Base-by-base conservation (phyloP, 2,797 vertebrate genomes). In the Ctenopoma kingsleyae region DNA sequence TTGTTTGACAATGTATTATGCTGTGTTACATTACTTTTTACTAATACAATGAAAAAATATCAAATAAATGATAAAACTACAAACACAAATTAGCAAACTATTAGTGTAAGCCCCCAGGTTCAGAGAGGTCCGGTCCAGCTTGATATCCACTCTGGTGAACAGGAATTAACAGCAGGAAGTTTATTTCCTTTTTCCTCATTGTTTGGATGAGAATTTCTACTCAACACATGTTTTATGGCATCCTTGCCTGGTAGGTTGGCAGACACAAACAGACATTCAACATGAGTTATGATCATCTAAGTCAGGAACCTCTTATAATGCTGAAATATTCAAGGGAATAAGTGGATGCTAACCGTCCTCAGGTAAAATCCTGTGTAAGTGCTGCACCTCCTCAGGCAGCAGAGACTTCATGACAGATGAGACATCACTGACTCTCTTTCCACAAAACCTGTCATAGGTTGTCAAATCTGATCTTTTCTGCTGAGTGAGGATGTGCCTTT, bases 361-460 rank as follows among this genome's bases (percentile, higher is more conserved):
- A 47, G 94, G 85, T 73, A 92, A 60, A 56, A 57, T 69, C 13
- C 81, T 62, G 61, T 87, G 85, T 56, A 94, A 87, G 23, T 87
- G 56, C n/a, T 80, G 74, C 66, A 94, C 30, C 61, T 94, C 91
- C 41, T 85, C 70, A 5, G 92, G 90, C 6, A 73, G 64, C 13
- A 93, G 71, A 7, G 93, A 91, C 49, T 77, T 91, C 10, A 93
- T 71, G 57, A 92, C 71, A 54, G 47, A 64, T 66, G 87, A 8
- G 54, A 93, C 71, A 70, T 94, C 86, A 44, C 74, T 63, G 50
- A 60, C 78, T 72, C 74, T 71, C 30, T 86, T 92, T 62, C 94
- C 92, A 6, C 88, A 95, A 81, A 95, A 93, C 10, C 74, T 87
- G 30, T 93, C 75, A 23, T 95, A 95, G 0, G 80, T 93, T 62